Conservation (phyloP, 2,888 invertebrate genomes). For the Lasioglossum malachurum region DNA sequence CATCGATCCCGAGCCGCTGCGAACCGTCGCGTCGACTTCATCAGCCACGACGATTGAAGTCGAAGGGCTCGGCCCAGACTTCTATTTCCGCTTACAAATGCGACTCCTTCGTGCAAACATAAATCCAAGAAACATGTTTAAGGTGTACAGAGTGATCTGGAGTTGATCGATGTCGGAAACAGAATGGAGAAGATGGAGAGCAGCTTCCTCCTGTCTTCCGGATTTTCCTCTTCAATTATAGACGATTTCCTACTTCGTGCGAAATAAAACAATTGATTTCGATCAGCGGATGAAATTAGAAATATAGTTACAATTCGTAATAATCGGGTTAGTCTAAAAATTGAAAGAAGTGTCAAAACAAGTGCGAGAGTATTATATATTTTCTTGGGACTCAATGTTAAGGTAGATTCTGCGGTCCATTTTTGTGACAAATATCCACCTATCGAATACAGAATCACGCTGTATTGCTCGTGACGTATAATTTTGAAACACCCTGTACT, state of each 20-base stretch:
- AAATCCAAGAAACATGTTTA: not conserved
- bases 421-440: too few relatives aligned
- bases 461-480: too few relatives aligned
- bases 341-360: too few relatives aligned
- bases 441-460: too few relatives aligned
- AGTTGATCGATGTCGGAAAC: constrained; percentile 5
- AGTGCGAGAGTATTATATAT: too few relatives aligned
- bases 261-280: too few relatives aligned
- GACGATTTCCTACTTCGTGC: not conserved
- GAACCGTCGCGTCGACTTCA: constrained; percentile 68
- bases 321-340: too few relatives aligned
- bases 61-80: not conserved
- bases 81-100: not conserved
- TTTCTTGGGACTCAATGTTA: too few relatives aligned
- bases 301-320: too few relatives aligned
- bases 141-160: not conserved
- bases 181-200: not conserved
- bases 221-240: not conserved
- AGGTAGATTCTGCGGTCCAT: too few relatives aligned
- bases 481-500: too few relatives aligned
- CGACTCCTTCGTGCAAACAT: not conserved
- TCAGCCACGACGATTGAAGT: constrained; percentile 49
- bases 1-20: constrained; percentile 55
- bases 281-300: too few relatives aligned
- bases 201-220: not conserved